These are phyloP conservation scores for Dasysyrphus albostriatus DNA, from an alignment of 2,888 invertebrate species.

Conservation along the genomic window DNA sequence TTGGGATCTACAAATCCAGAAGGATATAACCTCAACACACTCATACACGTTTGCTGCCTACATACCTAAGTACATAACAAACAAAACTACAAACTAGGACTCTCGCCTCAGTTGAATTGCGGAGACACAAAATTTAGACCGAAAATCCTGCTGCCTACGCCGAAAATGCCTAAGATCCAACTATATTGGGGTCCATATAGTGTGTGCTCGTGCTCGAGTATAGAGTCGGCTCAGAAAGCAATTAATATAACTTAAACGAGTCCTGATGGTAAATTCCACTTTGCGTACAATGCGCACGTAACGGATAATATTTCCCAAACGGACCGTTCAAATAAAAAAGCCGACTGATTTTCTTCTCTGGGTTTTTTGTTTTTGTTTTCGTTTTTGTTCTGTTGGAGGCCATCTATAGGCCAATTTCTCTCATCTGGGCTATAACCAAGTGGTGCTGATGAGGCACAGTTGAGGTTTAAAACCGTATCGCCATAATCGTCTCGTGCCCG, in stretches of 20 bases:
- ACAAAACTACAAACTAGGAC: not conserved
- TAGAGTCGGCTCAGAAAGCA: conserved; percentile 60
- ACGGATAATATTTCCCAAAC: conserved; percentile 76
- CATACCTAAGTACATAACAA: conserved; percentile 15
- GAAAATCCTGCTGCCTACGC: conserved; percentile 32
- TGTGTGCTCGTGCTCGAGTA: not conserved
- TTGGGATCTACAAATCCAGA: conserved; percentile 68
- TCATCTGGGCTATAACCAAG: conserved; percentile 29
- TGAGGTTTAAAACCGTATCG: conserved; percentile 66
- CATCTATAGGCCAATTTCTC: conserved; percentile 37
- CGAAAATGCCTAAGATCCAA: conserved; percentile 46
- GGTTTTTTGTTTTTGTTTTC: not conserved
- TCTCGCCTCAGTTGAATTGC: conserved; percentile 9
- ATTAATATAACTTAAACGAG: conserved; percentile 76
- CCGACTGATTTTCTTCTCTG: conserved; percentile 29
- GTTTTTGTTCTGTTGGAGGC: not conserved
- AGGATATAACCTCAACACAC: conserved; percentile 50
- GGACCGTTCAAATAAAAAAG: conserved; percentile 60
- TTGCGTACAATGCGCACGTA: conserved; percentile 71
- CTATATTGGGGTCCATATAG: not conserved
- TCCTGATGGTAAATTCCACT: conserved; percentile 74
- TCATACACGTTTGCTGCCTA: not conserved
- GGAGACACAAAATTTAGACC: conserved; percentile 61
- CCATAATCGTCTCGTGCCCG: conserved; percentile 51
- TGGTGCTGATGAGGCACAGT: conserved; percentile 68